Base-by-base conservation (phyloP, 2,113 vertebrate genomes). In the Perognathus longimembris region DNA sequence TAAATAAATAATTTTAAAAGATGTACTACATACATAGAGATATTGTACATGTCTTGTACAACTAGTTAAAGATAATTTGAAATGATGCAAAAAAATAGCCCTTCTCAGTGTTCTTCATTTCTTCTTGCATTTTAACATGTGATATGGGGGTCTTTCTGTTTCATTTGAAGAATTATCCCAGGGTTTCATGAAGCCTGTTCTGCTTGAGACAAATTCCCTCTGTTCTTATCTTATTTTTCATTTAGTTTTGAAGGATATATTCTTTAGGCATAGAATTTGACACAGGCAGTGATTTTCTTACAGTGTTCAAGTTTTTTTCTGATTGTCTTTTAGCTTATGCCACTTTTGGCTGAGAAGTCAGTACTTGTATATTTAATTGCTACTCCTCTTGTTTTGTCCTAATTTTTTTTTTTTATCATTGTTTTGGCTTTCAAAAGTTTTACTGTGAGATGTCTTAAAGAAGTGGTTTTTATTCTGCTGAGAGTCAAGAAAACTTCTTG, bases 51-150 rank as follows among this genome's bases (percentile, higher is more conserved):
- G n/a, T n/a, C n/a, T n/a, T n/a, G n/a, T n/a, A 45, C 45, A 45
- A 45, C 45, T 11, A 45, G 1, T 54, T 54, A 18, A 17, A 54
- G 50, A 54, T 54, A 54, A 54, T 54, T n/a, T n/a, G 17, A 30
- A n/a, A 30, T 32, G 32, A 67, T 67, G 17, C 66, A 6, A 30
- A 67, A 32, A 18, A 69, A n/a, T 42, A 61, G 26, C 22, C 7
- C 28, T 61, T 61, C 15, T 8, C 66, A 42, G 3, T 17, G 22
- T 57, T 79, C 21, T 64, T 38, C 20, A 78, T 75, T 61, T 90
- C 59, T 67, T 83, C 42, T 83, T 45, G 67, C 28, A 64, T 70
- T 80, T 94, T 79, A n/a, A n/a, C 54, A 40, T 54, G 61, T 85
- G n/a, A 69, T 11, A 21, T 32, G 42, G 73, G 32, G 79, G 59